A percentile compares a stretch with the other conserved stretches of the same genome.
Evolutionary conservation across 2,113 vertebrate species (phyloP).

Genomic region (Pongo abelii): DNA sequence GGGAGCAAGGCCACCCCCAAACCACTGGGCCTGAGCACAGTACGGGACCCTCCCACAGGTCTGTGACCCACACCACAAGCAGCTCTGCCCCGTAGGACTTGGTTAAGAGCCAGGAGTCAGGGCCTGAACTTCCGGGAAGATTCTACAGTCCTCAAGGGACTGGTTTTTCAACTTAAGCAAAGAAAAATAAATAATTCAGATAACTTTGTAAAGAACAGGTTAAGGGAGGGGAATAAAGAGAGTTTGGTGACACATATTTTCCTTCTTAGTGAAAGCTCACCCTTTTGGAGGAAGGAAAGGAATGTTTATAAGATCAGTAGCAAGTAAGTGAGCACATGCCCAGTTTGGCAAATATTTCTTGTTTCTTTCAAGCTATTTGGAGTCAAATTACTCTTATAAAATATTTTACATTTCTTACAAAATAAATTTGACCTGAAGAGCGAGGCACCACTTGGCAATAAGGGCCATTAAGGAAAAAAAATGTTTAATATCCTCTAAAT

Average conservation of each 20-base stretch:
- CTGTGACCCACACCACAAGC: neutral
- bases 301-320: neutral
- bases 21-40: neutral
- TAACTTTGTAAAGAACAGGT: neutral
- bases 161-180: slow-evolving; percentile 13
- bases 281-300: neutral
- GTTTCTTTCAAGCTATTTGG: neutral
- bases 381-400: neutral
- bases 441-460: neutral
- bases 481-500: neutral
- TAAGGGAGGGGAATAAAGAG: neutral
- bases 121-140: neutral
- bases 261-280: neutral
- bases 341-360: neutral
- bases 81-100: neutral
- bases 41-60: neutral
- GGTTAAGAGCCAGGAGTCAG: neutral
- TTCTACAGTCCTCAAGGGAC: neutral
- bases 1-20: neutral
- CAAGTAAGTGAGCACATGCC: neutral
- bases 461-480: neutral
- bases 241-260: neutral
- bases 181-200: neutral
- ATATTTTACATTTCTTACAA: neutral
- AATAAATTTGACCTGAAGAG: slow-evolving; percentile 23